These are phyloP conservation scores for Verasper variegatus DNA, from an alignment of 2,113 vertebrate species.

Conservation along the genomic window DNA sequence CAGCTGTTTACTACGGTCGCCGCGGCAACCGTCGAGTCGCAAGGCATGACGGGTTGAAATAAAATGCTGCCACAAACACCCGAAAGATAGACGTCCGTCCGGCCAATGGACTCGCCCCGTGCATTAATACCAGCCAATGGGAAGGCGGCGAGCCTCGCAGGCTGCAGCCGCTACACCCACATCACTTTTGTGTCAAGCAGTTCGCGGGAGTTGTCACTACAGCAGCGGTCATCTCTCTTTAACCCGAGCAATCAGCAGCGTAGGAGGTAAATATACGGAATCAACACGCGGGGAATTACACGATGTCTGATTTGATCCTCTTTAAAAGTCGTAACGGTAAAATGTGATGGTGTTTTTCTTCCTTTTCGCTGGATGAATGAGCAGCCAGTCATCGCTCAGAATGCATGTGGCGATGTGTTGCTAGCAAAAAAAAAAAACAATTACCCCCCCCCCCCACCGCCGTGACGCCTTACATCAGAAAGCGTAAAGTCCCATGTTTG, in stretches of 20 bases:
- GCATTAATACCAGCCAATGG: constrained; percentile 65
- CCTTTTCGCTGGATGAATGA: constrained; percentile 46
- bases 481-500: not conserved
- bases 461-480: not conserved
- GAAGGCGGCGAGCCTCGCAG: constrained; percentile 43
- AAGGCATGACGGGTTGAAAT: constrained; percentile 82
- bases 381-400: not conserved
- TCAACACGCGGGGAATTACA: not conserved
- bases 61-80: constrained; percentile 81
- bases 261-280: constrained; percentile 57
- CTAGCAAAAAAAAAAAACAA: not conserved
- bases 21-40: constrained; percentile 57
- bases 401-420: constrained; percentile 5
- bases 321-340: not conserved
- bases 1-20: constrained; percentile 60
- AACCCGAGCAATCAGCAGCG: constrained; percentile 23
- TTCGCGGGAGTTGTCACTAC: constrained; percentile 77
- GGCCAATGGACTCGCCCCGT: constrained; percentile 65
- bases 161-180: constrained; percentile 73
- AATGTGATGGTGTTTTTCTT: not conserved
- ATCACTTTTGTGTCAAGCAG: constrained; percentile 77
- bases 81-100: constrained; percentile 11
- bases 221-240: constrained; percentile 37
- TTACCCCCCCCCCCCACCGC: too few species aligned
- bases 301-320: not conserved